Evolutionary conservation across 2,797 vertebrate species (phyloP), one percentile per base, ranked within the genome.

Genomic region (Brachymystax lenok): DNA sequence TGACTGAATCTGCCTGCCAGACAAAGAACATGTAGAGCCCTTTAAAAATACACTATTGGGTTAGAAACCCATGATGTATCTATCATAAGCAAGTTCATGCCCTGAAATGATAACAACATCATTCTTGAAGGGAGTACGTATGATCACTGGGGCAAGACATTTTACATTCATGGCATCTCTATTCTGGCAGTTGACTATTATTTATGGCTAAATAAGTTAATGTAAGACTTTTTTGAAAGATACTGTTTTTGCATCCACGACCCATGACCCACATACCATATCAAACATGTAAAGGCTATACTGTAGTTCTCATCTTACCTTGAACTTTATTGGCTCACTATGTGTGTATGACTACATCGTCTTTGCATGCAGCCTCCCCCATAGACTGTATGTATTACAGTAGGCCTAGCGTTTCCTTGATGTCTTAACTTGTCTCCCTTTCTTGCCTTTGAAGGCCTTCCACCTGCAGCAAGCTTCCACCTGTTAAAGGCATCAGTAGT

Each of bases 391-490:
- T 46, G 40, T 46, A 46, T 46, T 46, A 12, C 40, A 46, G 40
- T 46, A 46, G 40, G 40, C 40, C 40, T 46, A 46, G 40, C 40
- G 40, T 46, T 46, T 77, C 73, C 33, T 77, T 46, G 77, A 86
- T 80, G 81, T 84, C 52, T 79, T 63, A 80, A 84, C 82, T 80
- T 79, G 84, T 87, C 76, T 80, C 52, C 7, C 40, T 40, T 40
- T 76, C 79, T 16, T 77, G 59, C 75, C 77, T 86, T 83, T 84
- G 80, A 84, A 77, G 79, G 52, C 68, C 71, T 86, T 76, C 80
- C 87, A 85, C 87, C 82, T 86, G 83, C 81, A 87, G 81, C 81
- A 83, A 78, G 81, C 79, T 82, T 83, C 80, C 80, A 79, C 77
- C 87, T 86, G 83, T 74, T 75, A 12, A 14, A 50, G 54, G n/a